These are phyloP conservation scores for Rhodinocichla rosea DNA, from an alignment of 2,113 vertebrate species.

Conservation along the genomic window DNA sequence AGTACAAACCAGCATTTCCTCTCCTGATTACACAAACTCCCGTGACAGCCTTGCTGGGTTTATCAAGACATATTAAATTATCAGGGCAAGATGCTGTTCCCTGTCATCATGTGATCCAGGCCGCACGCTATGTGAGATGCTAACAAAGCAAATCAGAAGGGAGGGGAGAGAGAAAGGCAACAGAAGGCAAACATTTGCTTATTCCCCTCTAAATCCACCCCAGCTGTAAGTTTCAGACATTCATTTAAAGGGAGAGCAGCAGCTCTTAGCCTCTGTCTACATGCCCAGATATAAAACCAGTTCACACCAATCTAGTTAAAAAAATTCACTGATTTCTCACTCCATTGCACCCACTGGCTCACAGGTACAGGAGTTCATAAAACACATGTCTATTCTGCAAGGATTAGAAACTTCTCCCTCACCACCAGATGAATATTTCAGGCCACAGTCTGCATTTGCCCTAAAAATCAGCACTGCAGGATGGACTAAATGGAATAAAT, in stretches of 20 bases:
- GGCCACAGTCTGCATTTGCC: not conserved
- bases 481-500: not conserved
- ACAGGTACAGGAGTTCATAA: not conserved
- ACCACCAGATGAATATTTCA: not conserved
- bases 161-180: not conserved
- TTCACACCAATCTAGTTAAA: not conserved
- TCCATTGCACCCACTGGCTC: not conserved
- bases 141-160: not conserved
- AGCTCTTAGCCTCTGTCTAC: not conserved
- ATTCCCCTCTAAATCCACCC: not conserved
- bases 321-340: not conserved
- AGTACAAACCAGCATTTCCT: not conserved
- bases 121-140: not conserved
- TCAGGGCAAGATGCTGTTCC: constrained; percentile 26
- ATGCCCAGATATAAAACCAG: not conserved
- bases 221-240: not conserved
- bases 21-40: not conserved
- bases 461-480: not conserved
- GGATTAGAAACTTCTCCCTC: not conserved
- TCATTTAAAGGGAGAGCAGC: not conserved
- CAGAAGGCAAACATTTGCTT: not conserved
- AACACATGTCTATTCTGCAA: not conserved
- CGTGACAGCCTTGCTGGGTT: not conserved
- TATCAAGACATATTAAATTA: constrained; percentile 52
- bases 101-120: not conserved